Percentiles rank a stretch among this genome's conserved stretches.
These are phyloP conservation scores for Lissonota sp. DNA, from an alignment of 2,888 invertebrate genomes.

Conservation along the genomic window DNA sequence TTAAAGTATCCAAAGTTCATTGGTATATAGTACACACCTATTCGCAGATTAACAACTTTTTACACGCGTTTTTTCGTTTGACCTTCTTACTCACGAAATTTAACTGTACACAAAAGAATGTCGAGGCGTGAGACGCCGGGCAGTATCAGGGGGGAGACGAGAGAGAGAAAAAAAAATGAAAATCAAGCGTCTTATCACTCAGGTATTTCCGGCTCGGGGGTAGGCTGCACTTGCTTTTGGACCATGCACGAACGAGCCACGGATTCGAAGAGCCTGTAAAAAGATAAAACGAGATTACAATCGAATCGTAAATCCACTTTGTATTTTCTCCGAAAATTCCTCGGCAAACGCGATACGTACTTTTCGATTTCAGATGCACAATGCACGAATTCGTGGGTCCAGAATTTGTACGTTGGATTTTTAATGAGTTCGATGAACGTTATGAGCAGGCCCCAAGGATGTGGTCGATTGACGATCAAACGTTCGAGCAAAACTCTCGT, in stretches of 20 bases:
- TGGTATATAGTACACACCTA: constrained; percentile 80
- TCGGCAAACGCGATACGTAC: constrained; percentile 85
- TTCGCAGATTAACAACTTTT: constrained; percentile 81
- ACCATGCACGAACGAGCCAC: constrained; percentile 98
- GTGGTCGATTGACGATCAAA: constrained; percentile 98
- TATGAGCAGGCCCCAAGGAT: constrained; percentile 99
- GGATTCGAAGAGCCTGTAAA: constrained; percentile 94
- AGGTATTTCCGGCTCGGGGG: constrained; percentile 88
- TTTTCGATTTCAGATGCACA: constrained; percentile 99
- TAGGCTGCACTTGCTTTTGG: constrained; percentile 89
- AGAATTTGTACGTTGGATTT: constrained; percentile 99
- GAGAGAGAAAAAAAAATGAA: constrained; percentile 70
- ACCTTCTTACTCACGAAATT: constrained; percentile 70
- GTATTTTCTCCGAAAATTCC: no score
- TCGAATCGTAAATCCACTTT: no score
- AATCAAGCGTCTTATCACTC: constrained; percentile 86
- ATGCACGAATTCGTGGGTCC: constrained; percentile 99
- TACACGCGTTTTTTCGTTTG: constrained; percentile 79
- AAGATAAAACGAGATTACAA: constrained; percentile 65
- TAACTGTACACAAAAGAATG: constrained; percentile 80
- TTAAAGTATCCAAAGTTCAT: constrained; percentile 71
- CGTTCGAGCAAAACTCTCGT: constrained; percentile 98
- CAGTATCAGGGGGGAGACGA: neutral
- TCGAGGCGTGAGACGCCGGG: constrained; percentile 35
- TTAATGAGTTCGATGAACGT: constrained; percentile 99